phyloP scores from a whole-genome alignment of 2,888 invertebrate genomes.

The Epirrhoe alternata region DNA sequence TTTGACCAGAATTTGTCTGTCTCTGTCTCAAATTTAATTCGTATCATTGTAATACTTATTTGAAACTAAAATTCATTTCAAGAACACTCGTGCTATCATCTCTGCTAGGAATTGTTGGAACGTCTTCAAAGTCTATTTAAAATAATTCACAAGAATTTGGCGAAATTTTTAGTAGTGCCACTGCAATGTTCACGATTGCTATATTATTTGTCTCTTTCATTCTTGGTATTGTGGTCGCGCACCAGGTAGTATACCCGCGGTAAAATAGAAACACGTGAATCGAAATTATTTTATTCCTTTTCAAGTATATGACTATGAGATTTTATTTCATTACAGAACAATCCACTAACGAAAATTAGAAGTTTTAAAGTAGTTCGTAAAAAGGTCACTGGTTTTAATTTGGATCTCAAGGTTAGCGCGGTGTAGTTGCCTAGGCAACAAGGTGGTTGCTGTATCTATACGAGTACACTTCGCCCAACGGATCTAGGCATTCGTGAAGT shows the following conservation, averaged over 20 bases:
- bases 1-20: not conserved
- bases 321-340: not conserved
- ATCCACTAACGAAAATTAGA: not conserved
- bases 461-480: no score
- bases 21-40: not conserved
- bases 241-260: conserved; percentile 3
- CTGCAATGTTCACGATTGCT: not conserved
- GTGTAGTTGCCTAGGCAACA: conserved; percentile 51
- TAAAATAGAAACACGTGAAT: conserved; percentile 19
- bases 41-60: not conserved
- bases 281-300: not conserved
- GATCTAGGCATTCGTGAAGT: no score
- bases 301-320: not conserved
- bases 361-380: conserved; percentile 20
- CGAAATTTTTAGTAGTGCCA: not conserved
- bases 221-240: conserved; percentile 5
- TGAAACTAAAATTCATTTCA: not conserved
- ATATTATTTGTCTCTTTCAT: conserved; percentile 1
- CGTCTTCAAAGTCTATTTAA: conserved; percentile 1
- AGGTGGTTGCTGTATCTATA: conserved; percentile 7
- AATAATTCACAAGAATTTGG: not conserved
- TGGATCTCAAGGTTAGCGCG: conserved; percentile 18
- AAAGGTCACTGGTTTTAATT: conserved; percentile 23
- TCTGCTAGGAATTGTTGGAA: not conserved
- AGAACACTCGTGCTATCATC: not conserved